Evolutionary conservation across 2,113 vertebrate species (phyloP).

Genomic region (Numenius arquata): DNA sequence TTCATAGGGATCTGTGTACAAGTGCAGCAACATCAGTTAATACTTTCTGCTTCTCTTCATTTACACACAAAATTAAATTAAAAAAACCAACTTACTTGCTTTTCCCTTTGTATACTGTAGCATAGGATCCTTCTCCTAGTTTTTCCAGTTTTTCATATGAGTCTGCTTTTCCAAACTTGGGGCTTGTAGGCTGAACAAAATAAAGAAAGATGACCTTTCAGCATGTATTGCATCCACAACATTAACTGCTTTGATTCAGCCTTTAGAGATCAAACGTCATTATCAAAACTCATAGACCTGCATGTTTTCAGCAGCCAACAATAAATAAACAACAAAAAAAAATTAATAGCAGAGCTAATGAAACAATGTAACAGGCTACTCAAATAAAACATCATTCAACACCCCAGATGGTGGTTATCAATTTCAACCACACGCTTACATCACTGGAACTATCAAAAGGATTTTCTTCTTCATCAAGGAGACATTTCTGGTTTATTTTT

Average conservation of each 20-base stretch:
- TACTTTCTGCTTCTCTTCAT: not conserved
- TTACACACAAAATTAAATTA: not conserved
- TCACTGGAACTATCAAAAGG: not conserved
- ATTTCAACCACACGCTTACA: not conserved
- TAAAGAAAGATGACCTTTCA: not conserved
- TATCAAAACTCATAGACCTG: not conserved
- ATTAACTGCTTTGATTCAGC: not conserved
- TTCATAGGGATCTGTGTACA: not conserved
- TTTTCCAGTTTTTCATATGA: conserved; percentile 99
- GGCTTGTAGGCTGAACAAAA: conserved; percentile 89
- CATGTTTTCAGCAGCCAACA: not conserved
- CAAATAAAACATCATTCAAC: not conserved
- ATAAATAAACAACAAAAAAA: not conserved
- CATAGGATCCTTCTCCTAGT: conserved; percentile 95
- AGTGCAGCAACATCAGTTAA: not conserved
- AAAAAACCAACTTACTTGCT: conserved; percentile 89
- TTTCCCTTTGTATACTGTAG: conserved; percentile 98
- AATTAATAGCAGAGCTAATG: not conserved
- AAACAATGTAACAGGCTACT: not conserved
- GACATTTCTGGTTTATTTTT: not conserved
- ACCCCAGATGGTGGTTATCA: not conserved
- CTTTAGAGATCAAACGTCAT: not conserved
- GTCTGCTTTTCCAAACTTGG: conserved; percentile 97
- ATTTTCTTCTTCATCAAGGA: not conserved
- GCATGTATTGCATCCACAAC: not conserved